phyloP scores from a whole-genome alignment of 2,797 vertebrate genomes.

The Erpetoichthys calabaricus region DNA sequence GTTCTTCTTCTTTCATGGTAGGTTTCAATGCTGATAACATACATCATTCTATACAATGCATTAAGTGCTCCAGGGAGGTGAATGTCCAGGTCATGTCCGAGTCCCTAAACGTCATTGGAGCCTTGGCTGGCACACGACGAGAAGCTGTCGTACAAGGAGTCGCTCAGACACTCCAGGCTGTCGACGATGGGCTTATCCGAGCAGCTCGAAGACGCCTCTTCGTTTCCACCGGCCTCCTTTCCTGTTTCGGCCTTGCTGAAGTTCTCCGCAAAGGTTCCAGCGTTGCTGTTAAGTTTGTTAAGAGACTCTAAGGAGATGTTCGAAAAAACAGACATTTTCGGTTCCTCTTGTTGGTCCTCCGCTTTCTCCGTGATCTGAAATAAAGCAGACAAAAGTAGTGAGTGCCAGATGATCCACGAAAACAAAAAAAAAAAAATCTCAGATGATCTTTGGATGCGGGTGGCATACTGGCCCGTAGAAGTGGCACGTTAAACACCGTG shows the following conservation, averaged over 20 bases:
- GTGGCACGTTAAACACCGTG: too few species aligned
- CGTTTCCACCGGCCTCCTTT: constrained; percentile 35
- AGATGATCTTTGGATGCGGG: too few species aligned
- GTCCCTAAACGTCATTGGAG: constrained; percentile 55
- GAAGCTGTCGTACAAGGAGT: constrained; percentile 80
- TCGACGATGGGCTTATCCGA: constrained; percentile 40
- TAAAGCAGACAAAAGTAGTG: constrained; percentile 32
- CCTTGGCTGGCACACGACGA: constrained; percentile 72
- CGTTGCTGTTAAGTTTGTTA: constrained; percentile 58
- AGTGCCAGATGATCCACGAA: constrained; percentile 34
- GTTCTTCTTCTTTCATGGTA: not conserved
- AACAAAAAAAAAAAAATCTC: constrained; percentile 15
- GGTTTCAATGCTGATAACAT: too few species aligned
- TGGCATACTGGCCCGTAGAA: too few species aligned
- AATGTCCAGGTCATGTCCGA: not conserved
- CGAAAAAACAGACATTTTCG: constrained; percentile 38
- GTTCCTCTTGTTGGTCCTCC: constrained; percentile 44
- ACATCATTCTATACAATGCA: too few species aligned
- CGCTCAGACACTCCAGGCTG: constrained; percentile 60
- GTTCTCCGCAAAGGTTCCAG: constrained; percentile 40
- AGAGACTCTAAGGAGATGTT: constrained; percentile 65
- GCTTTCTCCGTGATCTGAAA: constrained; percentile 59
- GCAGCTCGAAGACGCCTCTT: constrained; percentile 41
- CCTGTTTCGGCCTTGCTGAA: constrained; percentile 31
- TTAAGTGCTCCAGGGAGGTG: constrained; percentile 5